These are phyloP conservation scores for Lacerta bilineata DNA, from an alignment of 2,797 vertebrate species.

Conservation along the genomic window DNA sequence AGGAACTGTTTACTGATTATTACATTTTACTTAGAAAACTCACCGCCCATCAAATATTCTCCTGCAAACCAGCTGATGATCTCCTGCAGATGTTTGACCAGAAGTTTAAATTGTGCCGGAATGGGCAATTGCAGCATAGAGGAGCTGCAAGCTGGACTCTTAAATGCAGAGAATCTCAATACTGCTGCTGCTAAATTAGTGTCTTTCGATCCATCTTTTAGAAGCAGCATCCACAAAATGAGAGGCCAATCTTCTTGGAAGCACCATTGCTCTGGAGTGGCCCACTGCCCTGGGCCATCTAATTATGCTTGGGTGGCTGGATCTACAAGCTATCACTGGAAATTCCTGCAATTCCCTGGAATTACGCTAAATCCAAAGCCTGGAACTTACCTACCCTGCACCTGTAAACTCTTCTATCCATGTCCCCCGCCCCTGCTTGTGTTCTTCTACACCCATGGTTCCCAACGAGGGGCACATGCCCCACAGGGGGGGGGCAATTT, in stretches of 20 bases:
- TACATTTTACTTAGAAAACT: background rate
- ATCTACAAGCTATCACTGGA: too few relatives aligned
- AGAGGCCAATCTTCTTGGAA: background rate
- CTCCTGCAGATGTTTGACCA: background rate
- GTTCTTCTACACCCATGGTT: too few relatives aligned
- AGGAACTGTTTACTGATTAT: background rate
- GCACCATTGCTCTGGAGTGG: background rate
- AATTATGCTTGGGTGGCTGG: background rate
- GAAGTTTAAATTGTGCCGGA: background rate
- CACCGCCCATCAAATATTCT: background rate
- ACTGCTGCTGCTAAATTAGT: too few relatives aligned
- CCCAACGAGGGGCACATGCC: too few relatives aligned
- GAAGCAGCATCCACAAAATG: background rate
- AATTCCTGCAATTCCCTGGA: background rate
- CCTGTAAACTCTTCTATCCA: background rate
- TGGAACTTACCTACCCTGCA: background rate
- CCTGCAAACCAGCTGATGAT: background rate
- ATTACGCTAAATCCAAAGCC: background rate
- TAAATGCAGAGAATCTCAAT: background rate
- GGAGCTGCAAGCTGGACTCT: background rate
- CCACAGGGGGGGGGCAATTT: too few relatives aligned
- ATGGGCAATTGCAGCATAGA: background rate
- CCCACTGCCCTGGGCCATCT: background rate
- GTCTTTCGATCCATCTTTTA: background rate
- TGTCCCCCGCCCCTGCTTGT: background rate